Percentiles rank a stretch among this genome's conserved stretches.
phyloP scores from a whole-genome alignment of 2,888 invertebrate species.

The Cosmorhoe ocellata region DNA sequence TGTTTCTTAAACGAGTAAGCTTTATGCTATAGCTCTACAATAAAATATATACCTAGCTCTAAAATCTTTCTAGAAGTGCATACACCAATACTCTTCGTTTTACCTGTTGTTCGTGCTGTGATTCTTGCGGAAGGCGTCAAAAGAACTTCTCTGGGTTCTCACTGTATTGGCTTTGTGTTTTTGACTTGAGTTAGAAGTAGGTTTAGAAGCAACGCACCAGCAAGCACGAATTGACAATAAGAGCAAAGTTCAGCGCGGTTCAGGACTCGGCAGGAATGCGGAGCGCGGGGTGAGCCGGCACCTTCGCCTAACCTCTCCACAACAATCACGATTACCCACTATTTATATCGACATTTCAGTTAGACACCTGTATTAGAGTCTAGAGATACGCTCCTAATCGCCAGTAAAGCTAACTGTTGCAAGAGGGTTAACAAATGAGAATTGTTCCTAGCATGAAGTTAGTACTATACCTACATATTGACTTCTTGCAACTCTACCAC shows the following conservation, averaged over 20 bases:
- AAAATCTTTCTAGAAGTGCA: no score
- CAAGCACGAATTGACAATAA: slow-evolving; percentile 80
- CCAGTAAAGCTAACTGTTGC: slow-evolving; percentile 25
- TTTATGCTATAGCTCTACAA: no score
- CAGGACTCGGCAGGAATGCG: slow-evolving; percentile 77
- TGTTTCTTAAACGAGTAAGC: slow-evolving; percentile 57
- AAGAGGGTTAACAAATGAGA: slow-evolving; percentile 6
- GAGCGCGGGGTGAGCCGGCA: slow-evolving; percentile 61
- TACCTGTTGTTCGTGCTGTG: no score
- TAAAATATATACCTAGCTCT: no score
- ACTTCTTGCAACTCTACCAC: no score
- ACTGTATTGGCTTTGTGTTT: neutral
- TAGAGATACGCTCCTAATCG: slow-evolving; percentile 45
- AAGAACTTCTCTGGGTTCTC: neutral
- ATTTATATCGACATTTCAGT: slow-evolving; percentile 70
- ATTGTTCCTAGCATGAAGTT: no score
- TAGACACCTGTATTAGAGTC: slow-evolving; percentile 48
- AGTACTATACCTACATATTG: no score
- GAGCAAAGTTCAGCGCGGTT: slow-evolving; percentile 80
- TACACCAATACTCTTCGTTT: no score
- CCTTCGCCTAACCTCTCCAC: slow-evolving; percentile 62
- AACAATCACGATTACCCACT: slow-evolving; percentile 74
- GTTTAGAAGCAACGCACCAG: slow-evolving; percentile 64
- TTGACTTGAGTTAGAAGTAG: slow-evolving; percentile 8
- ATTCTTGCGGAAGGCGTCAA: neutral